These are phyloP conservation scores for Lithobates sylvaticus DNA, from an alignment of 2,797 vertebrate species.

Conservation along the genomic window DNA sequence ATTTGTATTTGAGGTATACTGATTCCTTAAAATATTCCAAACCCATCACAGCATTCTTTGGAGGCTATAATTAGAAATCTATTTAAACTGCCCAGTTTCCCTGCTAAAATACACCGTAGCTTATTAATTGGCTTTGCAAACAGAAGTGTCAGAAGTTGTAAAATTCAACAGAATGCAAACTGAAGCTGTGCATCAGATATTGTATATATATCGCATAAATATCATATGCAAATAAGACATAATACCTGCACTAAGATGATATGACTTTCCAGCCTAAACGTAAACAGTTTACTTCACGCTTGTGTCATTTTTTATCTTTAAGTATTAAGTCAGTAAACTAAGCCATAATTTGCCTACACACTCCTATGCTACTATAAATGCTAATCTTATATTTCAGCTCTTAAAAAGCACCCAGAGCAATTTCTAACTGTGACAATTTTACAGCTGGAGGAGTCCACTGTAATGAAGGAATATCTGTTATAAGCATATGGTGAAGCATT, in stretches of 20 bases:
- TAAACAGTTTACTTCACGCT: constrained; percentile 46
- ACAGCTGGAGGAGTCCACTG: constrained; percentile 50
- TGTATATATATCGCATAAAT: background rate
- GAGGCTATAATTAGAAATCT: constrained; percentile 14
- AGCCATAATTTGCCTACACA: constrained; percentile 48
- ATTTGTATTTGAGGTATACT: background rate
- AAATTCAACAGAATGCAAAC: background rate
- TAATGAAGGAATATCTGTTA: constrained; percentile 50
- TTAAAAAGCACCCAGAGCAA: constrained; percentile 45
- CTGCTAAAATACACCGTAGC: background rate
- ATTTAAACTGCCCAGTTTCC: constrained; percentile 18
- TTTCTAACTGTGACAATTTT: constrained; percentile 53
- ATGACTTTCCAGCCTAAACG: constrained; percentile 19
- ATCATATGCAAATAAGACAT: constrained; percentile 20
- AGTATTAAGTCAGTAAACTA: constrained; percentile 48
- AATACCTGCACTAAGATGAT: constrained; percentile 22
- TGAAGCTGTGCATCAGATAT: background rate
- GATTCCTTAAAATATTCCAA: background rate
- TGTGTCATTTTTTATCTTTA: constrained; percentile 49
- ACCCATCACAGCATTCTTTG: background rate
- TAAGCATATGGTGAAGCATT: constrained; percentile 46
- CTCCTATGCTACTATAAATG: constrained; percentile 48
- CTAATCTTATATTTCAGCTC: constrained; percentile 53
- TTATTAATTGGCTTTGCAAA: background rate
- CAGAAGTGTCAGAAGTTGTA: background rate